A percentile compares a stretch with the other conserved stretches of the same genome.
These are phyloP conservation scores for Pycnomerus fuliginosus DNA, from an alignment of 2,888 invertebrate species.

Conservation along the genomic window DNA sequence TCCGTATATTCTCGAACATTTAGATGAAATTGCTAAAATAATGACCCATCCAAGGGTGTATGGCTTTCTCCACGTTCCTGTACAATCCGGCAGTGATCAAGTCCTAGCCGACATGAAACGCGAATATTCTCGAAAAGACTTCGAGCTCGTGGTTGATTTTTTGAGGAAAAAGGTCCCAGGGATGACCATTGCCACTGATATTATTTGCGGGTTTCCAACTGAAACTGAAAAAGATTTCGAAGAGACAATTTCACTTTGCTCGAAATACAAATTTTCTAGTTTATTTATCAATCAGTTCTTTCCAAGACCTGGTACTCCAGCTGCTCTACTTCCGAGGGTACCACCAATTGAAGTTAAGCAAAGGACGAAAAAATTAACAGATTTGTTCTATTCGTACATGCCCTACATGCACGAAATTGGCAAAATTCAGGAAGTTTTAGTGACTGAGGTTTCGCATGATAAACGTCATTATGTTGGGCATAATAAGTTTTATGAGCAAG, in stretches of 20 bases:
- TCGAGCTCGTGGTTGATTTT: slow-evolving; percentile 84
- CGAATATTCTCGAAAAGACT: slow-evolving; percentile 89
- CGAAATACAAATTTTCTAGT: slow-evolving; percentile 85
- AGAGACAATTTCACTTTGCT: slow-evolving; percentile 80
- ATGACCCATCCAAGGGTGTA: slow-evolving; percentile 88
- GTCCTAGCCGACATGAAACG: slow-evolving; percentile 95
- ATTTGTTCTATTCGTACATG: slow-evolving; percentile 85
- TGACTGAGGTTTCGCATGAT: slow-evolving; percentile 93
- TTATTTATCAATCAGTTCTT: slow-evolving; percentile 99
- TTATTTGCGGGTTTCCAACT: slow-evolving; percentile 98
- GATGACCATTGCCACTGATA: slow-evolving; percentile 94
- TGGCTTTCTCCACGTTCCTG: slow-evolving; percentile 94
- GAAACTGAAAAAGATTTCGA: slow-evolving; percentile 90
- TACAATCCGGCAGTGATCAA: slow-evolving; percentile 95
- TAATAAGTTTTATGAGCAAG: slow-evolving; percentile 93
- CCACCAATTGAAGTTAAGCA: slow-evolving; percentile 86
- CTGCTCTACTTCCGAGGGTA: slow-evolving; percentile 83
- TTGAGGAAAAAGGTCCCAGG: slow-evolving; percentile 78
- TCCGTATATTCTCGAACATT: slow-evolving; percentile 94
- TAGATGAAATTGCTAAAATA: slow-evolving; percentile 85
- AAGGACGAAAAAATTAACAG: slow-evolving; percentile 83
- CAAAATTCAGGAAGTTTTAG: slow-evolving; percentile 73
- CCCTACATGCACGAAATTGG: slow-evolving; percentile 76
- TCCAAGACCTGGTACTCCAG: slow-evolving; percentile 94
- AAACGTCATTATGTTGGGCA: slow-evolving; percentile 89